phyloP scores from a whole-genome alignment of 2,113 vertebrate genomes.

The Philantomba maxwellii region DNA sequence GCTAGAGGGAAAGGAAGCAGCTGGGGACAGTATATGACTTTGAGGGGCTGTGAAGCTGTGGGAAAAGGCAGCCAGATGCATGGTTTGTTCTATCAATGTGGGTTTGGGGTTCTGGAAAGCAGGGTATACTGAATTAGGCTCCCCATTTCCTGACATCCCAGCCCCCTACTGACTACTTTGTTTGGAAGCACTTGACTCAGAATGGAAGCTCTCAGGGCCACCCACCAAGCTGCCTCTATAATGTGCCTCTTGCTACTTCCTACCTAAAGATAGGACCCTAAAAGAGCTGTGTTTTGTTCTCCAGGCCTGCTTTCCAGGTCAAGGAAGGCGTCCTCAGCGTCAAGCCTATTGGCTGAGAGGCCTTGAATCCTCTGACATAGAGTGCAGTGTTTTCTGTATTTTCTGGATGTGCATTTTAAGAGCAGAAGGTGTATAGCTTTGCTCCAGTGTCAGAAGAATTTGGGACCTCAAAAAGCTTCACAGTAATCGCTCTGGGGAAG shows the following conservation, averaged over 20 bases:
- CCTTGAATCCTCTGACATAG: background rate
- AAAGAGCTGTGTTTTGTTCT: background rate
- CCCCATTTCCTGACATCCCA: background rate
- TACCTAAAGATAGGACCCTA: background rate
- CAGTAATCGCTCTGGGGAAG: background rate
- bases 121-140: background rate
- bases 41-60: background rate
- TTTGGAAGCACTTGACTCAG: background rate
- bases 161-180: background rate
- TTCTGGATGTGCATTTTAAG: background rate
- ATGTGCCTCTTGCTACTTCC: background rate
- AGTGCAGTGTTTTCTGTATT: background rate
- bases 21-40: background rate
- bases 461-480: background rate
- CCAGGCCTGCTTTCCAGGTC: background rate
- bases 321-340: accelerated
- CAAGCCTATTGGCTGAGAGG: background rate
- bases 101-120: background rate
- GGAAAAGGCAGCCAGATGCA: background rate
- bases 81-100: background rate
- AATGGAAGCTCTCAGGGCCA: background rate
- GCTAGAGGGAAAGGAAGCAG: background rate
- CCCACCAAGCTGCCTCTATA: background rate
- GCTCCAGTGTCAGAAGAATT: background rate
- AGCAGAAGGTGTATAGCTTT: background rate